Percentiles rank a stretch among this genome's conserved stretches.
phyloP scores from a whole-genome alignment of 2,113 vertebrate genomes.

The Promerops cafer region DNA sequence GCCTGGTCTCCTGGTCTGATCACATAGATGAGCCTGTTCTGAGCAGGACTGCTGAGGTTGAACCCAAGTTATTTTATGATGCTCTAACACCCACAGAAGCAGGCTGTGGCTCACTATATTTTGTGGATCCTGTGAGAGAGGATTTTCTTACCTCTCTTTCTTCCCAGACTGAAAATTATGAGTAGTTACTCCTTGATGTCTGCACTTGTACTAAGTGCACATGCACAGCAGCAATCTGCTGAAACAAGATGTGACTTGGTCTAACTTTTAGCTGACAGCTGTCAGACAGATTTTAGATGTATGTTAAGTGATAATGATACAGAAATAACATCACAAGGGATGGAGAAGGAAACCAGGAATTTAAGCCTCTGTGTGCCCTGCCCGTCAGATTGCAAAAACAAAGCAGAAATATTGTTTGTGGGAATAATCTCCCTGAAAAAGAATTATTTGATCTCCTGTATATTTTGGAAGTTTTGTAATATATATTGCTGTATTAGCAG shows the following conservation, averaged over 20 bases:
- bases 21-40: neutral
- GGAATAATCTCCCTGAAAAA: neutral
- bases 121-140: neutral
- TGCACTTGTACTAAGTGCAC: neutral
- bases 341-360: neutral
- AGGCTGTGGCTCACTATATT: neutral
- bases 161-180: neutral
- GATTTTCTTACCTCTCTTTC: neutral
- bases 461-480: neutral
- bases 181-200: neutral
- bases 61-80: neutral
- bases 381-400: neutral
- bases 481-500: neutral
- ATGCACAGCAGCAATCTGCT: neutral
- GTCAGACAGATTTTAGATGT: neutral
- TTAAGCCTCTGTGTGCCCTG: neutral
- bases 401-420: neutral
- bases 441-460: neutral
- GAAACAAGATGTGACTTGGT: neutral
- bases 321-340: neutral
- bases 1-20: neutral
- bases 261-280: neutral
- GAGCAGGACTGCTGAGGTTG: neutral
- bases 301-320: neutral
- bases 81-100: neutral